Evolutionary conservation across 1,140 invertebrate genomes (phyloP).

Genomic region (Drosophila lini): DNA sequence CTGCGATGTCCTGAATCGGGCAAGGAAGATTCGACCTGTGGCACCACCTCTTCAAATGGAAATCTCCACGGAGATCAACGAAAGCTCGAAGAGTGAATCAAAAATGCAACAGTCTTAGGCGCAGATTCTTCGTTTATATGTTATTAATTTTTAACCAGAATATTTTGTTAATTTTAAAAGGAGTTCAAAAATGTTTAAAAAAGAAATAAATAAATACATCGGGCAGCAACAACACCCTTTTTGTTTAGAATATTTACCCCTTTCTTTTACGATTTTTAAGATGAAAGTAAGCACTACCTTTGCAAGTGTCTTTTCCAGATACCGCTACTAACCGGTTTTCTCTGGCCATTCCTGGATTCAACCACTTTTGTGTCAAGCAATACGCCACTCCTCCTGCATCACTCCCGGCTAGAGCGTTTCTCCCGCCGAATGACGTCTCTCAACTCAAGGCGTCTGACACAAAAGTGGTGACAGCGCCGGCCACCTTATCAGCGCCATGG

Average conservation of each 20-base stretch:
- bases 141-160: too few species aligned
- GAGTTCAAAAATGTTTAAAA: not conserved
- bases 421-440: slow-evolving; percentile 31
- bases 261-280: not conserved
- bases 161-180: too few species aligned
- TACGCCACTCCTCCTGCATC: slow-evolving; percentile 14
- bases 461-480: slow-evolving; percentile 52
- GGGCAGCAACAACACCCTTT: not conserved
- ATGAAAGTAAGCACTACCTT: not conserved
- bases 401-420: not conserved
- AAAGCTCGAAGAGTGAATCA: too few species aligned
- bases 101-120: too few species aligned
- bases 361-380: slow-evolving; percentile 11
- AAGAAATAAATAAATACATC: not conserved
- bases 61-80: not conserved
- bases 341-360: not conserved
- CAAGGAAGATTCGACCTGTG: slow-evolving; percentile 91
- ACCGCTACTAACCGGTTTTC: slow-evolving; percentile 9
- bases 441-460: slow-evolving; percentile 49
- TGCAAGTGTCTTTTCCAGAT: too few species aligned
- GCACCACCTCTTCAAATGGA: slow-evolving; percentile 86
- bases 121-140: too few species aligned
- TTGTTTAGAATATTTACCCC: too few species aligned
- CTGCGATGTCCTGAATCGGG: slow-evolving; percentile 92
- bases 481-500: slow-evolving; percentile 60